Evolutionary conservation across 2,888 invertebrate species (phyloP), one percentile per base, ranked within the genome.

Genomic region (Stegana nigrithorax): DNA sequence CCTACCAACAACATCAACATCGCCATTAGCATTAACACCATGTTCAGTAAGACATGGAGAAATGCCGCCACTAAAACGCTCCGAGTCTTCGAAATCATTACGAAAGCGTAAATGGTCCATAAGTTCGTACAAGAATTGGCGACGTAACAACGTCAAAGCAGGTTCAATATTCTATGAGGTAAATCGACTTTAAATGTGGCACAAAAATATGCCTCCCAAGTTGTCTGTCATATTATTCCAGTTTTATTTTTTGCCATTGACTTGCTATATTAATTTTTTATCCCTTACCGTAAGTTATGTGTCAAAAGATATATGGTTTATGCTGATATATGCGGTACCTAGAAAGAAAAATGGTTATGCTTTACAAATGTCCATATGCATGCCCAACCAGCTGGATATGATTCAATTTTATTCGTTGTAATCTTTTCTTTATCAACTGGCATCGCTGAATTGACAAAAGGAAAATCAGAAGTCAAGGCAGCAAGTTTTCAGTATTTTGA

Each of bases 41-140:
- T 26, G 50, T 50, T 14, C 12, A 23, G 14, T 23, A 26, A 26
- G 25, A 10, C 23, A n/a, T 26, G 50, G 25, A 8, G n/a, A 47
- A 23, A 4, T 47, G n/a, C 47, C 4, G 4, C 36, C 10, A 7
- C 36, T 5, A 4, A 36, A 47, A 8, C 47, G 39, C 14, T 39
- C 81, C 25, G 75, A 72, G 67, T 81, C 81, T 23, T 64, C 78
- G 17, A 81, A 78, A 64, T 80, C 80, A 60, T 71, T 78, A 67
- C 74, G 80, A 59, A 73, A 76, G 42, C 75, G 80, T 50, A 81
- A 80, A 65, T 64, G 73, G 58, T 81, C 81, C 3, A 78, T 77
- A 65, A 74, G 74, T 39, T 80, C 80, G 25, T 62, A 75, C 10
- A 80, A 80, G 59, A 73, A 75, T 58, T 59, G 78, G 55, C 76